Conservation (phyloP, 2,797 vertebrate species). For the Poliocrania exsul region DNA sequence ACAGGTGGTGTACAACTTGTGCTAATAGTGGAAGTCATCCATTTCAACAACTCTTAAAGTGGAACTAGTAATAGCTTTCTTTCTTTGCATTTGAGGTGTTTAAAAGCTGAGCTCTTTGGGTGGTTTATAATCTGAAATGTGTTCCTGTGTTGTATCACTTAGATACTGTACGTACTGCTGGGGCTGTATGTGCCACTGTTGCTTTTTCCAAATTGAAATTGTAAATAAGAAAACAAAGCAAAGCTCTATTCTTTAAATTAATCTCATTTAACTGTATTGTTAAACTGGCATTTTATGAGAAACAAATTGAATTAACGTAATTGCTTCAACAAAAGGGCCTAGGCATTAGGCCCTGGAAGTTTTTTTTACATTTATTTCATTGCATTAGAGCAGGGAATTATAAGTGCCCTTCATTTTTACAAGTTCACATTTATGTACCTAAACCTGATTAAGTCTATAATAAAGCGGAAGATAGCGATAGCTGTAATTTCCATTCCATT, state of each 20-base stretch:
- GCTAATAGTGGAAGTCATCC: not conserved
- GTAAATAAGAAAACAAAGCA: not conserved
- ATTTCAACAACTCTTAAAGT: not conserved
- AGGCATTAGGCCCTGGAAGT: not conserved
- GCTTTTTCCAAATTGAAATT: not conserved
- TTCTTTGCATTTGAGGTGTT: not conserved
- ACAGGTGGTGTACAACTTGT: not conserved
- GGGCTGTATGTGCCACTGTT: not conserved
- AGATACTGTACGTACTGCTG: not conserved
- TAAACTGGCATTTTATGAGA: not conserved
- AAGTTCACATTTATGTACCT: slow-evolving; percentile 20
- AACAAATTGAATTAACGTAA: not conserved
- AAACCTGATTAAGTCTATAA: slow-evolving; percentile 12
- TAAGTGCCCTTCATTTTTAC: not conserved
- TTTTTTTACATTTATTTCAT: not conserved
- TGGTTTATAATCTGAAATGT: not conserved
- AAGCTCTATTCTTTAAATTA: not conserved
- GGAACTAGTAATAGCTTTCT: not conserved
- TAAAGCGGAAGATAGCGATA: not conserved
- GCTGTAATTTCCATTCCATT: slow-evolving; percentile 22
- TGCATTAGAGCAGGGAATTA: not conserved
- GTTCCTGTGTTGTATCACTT: not conserved
- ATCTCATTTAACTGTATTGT: not conserved
- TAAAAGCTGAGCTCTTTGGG: not conserved
- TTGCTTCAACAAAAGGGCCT: not conserved